Conservation (phyloP, 2,888 invertebrate species). For the Axea sp. region DNA sequence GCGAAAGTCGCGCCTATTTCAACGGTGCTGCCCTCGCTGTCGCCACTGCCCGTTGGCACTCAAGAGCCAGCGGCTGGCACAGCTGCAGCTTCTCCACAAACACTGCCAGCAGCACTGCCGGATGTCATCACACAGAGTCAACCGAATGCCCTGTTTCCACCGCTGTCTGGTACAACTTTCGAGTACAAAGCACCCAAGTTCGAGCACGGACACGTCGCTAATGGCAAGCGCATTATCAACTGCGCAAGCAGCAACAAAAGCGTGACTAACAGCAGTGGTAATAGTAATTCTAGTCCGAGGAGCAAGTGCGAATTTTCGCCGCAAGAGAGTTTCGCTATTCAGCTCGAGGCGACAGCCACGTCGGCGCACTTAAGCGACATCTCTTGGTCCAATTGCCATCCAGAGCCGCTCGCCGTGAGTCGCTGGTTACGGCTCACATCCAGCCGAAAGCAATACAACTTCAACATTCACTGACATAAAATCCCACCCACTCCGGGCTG, state of each 20-base stretch:
- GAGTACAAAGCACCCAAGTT: conserved; percentile 35
- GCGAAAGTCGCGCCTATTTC: conserved; percentile 73
- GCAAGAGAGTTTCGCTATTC: conserved; percentile 72
- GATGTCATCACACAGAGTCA: conserved; percentile 45
- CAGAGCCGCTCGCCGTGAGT: conserved; percentile 78
- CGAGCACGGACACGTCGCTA: conserved; percentile 62
- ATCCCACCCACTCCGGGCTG: conserved; percentile 79
- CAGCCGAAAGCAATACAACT: conserved; percentile 78
- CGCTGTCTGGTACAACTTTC: conserved; percentile 12
- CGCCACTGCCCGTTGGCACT: conserved; percentile 67
- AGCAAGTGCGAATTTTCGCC: conserved; percentile 71
- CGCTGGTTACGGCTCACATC: conserved; percentile 78
- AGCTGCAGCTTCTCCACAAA: conserved; percentile 60
- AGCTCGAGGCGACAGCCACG: conserved; percentile 76
- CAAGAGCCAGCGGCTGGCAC: conserved; percentile 63
- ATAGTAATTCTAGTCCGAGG: conserved; percentile 62
- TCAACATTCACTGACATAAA: conserved; percentile 79
- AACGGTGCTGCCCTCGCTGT: conserved; percentile 74
- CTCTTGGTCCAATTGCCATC: conserved; percentile 78
- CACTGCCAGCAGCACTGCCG: conserved; percentile 66
- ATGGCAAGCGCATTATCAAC: conserved; percentile 73
- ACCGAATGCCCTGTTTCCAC: conserved; percentile 3
- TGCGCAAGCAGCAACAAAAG: conserved; percentile 47
- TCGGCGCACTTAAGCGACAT: conserved; percentile 76
- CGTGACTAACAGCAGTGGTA: not conserved